These are phyloP conservation scores for Brachionus asplanchnoidis DNA, from an alignment of 1,140 invertebrate genomes.

Conservation along the genomic window DNA sequence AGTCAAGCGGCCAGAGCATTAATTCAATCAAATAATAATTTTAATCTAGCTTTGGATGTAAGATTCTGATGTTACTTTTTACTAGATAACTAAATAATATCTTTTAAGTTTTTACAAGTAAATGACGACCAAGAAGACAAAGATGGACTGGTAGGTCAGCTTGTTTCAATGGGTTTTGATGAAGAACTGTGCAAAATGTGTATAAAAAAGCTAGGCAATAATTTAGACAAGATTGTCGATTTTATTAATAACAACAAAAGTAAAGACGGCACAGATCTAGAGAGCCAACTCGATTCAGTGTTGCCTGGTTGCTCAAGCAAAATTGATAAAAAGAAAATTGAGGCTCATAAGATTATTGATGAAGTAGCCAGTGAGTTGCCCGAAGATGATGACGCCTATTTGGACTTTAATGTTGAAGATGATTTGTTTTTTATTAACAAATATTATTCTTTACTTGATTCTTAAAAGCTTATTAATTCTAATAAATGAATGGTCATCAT, in stretches of 20 bases:
- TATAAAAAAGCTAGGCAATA: not conserved
- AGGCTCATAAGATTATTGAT: not conserved
- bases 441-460: slow-evolving; percentile 32
- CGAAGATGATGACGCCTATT: slow-evolving; percentile 37
- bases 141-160: not conserved
- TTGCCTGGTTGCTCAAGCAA: not conserved
- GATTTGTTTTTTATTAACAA: slow-evolving; percentile 19
- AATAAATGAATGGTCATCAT: too few species aligned
- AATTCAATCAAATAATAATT: not conserved
- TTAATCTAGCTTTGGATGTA: slow-evolving; percentile 34
- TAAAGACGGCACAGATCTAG: not conserved
- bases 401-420: slow-evolving; percentile 9
- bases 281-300: not conserved
- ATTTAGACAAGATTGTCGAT: not conserved
- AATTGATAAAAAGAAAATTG: not conserved
- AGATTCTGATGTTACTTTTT: not conserved
- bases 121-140: not conserved
- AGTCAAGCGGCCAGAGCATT: not conserved
- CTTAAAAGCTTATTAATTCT: not conserved
- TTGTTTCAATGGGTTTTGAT: slow-evolving; percentile 28
- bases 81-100: not conserved
- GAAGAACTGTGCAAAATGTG: not conserved
- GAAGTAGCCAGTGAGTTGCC: not conserved
- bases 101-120: not conserved
- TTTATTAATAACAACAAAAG: not conserved